These are phyloP conservation scores for Thinocorus orbignyianus DNA, from an alignment of 2,113 vertebrate species.

Conservation along the genomic window DNA sequence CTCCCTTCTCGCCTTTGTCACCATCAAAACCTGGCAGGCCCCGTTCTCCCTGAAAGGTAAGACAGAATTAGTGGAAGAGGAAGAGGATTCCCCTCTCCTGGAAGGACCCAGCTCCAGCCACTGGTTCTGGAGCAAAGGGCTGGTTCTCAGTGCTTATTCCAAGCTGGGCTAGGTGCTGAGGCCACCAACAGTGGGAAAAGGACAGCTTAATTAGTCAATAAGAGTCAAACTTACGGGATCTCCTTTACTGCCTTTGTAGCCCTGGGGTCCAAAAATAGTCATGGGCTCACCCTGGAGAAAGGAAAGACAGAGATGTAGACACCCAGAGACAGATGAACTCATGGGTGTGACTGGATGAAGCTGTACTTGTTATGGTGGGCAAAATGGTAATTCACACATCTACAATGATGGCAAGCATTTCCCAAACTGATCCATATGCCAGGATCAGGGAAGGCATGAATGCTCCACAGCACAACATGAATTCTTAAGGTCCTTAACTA, in stretches of 20 bases:
- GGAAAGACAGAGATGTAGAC: background rate
- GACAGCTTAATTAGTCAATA: background rate
- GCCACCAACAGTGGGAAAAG: background rate
- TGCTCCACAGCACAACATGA: background rate
- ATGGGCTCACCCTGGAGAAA: constrained; percentile 78
- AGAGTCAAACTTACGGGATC: constrained; percentile 70
- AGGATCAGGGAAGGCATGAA: rapidly evolving
- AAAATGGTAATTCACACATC: background rate
- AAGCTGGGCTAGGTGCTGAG: background rate
- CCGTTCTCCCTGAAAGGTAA: constrained; percentile 77
- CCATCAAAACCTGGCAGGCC: constrained; percentile 88
- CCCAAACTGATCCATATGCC: background rate
- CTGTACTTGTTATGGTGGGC: background rate
- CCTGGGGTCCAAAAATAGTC: constrained; percentile 80
- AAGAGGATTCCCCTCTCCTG: background rate
- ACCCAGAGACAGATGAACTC: rapidly evolving
- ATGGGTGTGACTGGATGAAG: background rate
- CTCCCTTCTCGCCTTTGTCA: constrained; percentile 94
- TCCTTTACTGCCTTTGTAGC: constrained; percentile 88
- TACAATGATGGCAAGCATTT: background rate
- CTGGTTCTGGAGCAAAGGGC: background rate
- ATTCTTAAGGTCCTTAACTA: background rate
- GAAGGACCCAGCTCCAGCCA: background rate
- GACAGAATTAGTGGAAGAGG: background rate
- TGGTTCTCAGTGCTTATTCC: background rate